Conservation (phyloP, 2,113 vertebrate species). For the Ptyas mucosa region DNA sequence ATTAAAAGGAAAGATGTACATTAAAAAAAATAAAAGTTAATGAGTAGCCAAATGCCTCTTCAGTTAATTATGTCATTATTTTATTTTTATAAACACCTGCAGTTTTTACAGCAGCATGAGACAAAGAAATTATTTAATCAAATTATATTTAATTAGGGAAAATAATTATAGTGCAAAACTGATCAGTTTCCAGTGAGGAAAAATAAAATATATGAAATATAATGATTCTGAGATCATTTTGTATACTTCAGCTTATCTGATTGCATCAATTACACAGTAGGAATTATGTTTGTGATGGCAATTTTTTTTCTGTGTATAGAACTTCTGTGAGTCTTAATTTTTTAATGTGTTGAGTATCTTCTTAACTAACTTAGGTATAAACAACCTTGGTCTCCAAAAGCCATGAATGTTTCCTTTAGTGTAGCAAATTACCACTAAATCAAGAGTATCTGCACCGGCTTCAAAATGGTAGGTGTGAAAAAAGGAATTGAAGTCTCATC, state of each 20-base stretch:
- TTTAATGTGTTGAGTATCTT: not conserved
- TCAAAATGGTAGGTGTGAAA: not conserved
- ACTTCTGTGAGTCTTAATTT: not conserved
- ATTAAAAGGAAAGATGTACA: constrained; percentile 22
- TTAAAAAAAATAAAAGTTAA: constrained; percentile 22
- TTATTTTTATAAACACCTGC: no score
- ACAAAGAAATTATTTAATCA: constrained; percentile 50
- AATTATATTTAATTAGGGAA: constrained; percentile 59
- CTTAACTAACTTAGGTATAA: not conserved
- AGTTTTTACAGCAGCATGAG: constrained; percentile 28
- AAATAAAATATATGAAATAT: no score
- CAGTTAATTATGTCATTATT: constrained; percentile 53
- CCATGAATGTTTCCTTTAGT: not conserved
- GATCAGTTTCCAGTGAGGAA: constrained; percentile 32
- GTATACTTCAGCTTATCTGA: constrained; percentile 7
- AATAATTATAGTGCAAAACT: constrained; percentile 57
- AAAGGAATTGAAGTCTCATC: not conserved
- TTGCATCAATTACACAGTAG: not conserved
- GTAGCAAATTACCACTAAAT: not conserved
- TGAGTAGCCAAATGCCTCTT: constrained; percentile 29
- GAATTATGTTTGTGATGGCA: not conserved
- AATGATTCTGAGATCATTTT: constrained; percentile 29
- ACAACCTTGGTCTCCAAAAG: not conserved
- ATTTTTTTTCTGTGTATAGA: not conserved
- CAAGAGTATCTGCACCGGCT: not conserved